Conservation (phyloP, 2,113 vertebrate genomes). For the Platysternon megacephalum region DNA sequence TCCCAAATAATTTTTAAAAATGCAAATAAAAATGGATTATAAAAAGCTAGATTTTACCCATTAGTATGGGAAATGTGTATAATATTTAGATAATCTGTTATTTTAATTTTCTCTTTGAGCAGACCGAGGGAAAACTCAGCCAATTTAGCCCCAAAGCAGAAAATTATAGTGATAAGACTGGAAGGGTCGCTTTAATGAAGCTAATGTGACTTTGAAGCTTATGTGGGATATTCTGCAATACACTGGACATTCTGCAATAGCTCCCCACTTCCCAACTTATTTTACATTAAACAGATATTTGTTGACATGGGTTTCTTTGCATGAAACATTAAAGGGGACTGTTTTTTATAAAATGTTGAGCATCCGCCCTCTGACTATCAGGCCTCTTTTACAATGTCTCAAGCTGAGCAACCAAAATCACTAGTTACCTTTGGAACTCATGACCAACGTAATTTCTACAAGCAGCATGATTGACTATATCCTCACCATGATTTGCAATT, state of each 20-base stretch:
- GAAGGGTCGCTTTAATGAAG: neutral
- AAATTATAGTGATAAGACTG: neutral
- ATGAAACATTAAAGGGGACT: neutral
- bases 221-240: accelerated
- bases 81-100: neutral
- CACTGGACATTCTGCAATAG: neutral
- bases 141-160: neutral
- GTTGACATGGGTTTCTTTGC: neutral
- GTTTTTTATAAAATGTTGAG: neutral
- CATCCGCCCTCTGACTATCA: neutral
- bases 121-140: neutral
- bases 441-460: accelerated
- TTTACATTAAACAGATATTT: neutral
- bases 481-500: neutral
- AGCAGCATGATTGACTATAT: accelerated
- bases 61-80: neutral
- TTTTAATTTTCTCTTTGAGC: neutral
- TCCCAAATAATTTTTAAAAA: neutral
- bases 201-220: neutral
- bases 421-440: neutral
- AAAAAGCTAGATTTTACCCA: neutral
- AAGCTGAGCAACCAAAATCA: neutral
- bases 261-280: accelerated
- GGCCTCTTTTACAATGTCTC: neutral
- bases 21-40: neutral